Conservation (phyloP, 1,140 invertebrate species). For the Eupristina koningsbergeri region DNA sequence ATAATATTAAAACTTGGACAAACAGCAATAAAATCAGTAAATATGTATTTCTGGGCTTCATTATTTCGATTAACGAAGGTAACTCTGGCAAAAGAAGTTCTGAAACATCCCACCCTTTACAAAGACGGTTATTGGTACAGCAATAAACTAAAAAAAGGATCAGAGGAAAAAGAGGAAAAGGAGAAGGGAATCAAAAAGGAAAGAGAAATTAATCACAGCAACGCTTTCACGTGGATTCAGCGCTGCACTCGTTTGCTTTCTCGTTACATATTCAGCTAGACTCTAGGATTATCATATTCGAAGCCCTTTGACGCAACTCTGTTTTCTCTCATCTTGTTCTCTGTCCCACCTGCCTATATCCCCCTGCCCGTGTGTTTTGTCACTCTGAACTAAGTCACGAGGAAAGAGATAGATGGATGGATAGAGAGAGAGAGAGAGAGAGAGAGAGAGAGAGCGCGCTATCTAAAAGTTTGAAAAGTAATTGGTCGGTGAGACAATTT, state of each 20-base stretch:
- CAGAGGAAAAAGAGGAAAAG: conserved; percentile 50
- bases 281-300: conserved; percentile 69
- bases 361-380: not conserved
- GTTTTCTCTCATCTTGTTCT: conserved; percentile 10
- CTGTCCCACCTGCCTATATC: not conserved
- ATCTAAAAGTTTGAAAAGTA: too few species aligned
- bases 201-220: conserved; percentile 63
- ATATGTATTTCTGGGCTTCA: too few species aligned
- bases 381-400: too few species aligned
- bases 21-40: too few species aligned
- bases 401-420: too few species aligned
- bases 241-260: conserved; percentile 55
- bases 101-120: not conserved
- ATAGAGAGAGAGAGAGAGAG: too few species aligned
- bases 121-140: not conserved
- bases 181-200: not conserved
- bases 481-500: conserved; percentile 35
- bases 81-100: not conserved
- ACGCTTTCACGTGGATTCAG: conserved; percentile 49
- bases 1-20: too few species aligned
- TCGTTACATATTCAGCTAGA: conserved; percentile 71
- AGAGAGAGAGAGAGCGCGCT: too few species aligned
- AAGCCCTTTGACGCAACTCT: conserved; percentile 65
- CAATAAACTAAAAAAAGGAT: conserved; percentile 22
- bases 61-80: too few species aligned